phyloP scores from a whole-genome alignment of 1,140 invertebrate genomes.

The Neoseiulus cucumeris region DNA sequence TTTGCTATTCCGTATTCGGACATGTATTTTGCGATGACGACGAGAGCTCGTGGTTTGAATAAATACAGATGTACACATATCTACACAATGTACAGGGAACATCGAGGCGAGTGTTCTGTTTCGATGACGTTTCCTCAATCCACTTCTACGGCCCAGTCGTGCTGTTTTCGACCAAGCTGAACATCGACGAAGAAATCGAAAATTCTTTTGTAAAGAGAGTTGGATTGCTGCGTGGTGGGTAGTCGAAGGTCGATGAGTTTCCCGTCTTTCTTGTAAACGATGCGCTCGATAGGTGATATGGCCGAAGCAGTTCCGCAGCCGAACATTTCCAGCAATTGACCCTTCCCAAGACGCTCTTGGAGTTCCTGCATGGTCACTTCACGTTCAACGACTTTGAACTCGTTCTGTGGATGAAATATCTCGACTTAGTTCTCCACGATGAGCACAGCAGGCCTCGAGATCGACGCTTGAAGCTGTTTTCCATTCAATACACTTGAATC shows the following conservation, averaged over 20 bases:
- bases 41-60: too few relatives aligned
- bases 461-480: too few relatives aligned
- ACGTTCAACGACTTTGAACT: background rate
- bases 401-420: background rate
- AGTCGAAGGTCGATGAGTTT: background rate
- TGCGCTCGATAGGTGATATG: slow-evolving; percentile 63
- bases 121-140: too few relatives aligned
- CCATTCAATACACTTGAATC: too few relatives aligned
- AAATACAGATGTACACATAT: too few relatives aligned
- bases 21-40: too few relatives aligned
- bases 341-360: background rate
- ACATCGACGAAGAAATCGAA: background rate
- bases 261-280: slow-evolving; percentile 36
- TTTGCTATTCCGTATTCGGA: too few relatives aligned
- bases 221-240: background rate
- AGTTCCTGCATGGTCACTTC: slow-evolving; percentile 2
- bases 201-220: background rate
- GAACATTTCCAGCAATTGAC: slow-evolving; percentile 60
- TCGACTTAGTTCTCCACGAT: too few relatives aligned
- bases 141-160: slow-evolving; percentile 1
- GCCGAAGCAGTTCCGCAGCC: slow-evolving; percentile 82
- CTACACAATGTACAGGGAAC: too few relatives aligned
- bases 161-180: background rate
- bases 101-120: too few relatives aligned
- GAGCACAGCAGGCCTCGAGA: too few relatives aligned